Evolutionary conservation across 53 echinoderm and acorn worm species (phyloP).

Genomic region (Stichopus horrens): DNA sequence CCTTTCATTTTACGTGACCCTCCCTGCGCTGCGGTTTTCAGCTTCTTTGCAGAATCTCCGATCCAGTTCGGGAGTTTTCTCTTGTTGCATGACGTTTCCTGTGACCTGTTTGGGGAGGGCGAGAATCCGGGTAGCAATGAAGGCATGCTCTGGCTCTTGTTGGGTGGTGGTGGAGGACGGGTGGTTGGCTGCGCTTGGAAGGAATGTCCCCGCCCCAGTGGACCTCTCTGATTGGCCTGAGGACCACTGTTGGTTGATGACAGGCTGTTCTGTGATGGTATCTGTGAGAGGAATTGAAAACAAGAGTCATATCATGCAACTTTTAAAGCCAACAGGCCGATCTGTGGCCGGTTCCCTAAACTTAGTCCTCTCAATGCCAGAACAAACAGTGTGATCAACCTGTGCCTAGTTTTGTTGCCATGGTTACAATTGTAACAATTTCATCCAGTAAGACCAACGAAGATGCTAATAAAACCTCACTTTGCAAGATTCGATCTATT

Average conservation of each 20-base stretch:
- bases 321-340: no score
- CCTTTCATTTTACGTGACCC: constrained; percentile 59
- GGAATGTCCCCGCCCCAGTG: background rate
- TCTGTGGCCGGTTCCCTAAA: no score
- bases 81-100: constrained; percentile 41
- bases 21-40: constrained; percentile 21
- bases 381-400: no score
- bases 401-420: no score
- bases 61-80: constrained; percentile 69
- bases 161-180: constrained; percentile 21
- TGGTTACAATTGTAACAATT: no score
- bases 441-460: no score
- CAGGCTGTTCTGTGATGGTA: background rate
- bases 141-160: constrained; percentile 23
- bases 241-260: background rate
- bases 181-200: constrained; percentile 32
- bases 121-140: background rate
- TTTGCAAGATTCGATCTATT: no score
- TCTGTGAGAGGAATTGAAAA: background rate
- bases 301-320: no score
- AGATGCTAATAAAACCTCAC: no score
- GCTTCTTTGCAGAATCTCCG: constrained; percentile 61
- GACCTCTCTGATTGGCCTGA: background rate
- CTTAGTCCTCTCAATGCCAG: no score
- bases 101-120: background rate